A percentile compares a stretch with the other conserved stretches of the same genome.
These are phyloP conservation scores for Onychorhynchus coronatus DNA, from an alignment of 2,113 vertebrate genomes.

Conservation along the genomic window DNA sequence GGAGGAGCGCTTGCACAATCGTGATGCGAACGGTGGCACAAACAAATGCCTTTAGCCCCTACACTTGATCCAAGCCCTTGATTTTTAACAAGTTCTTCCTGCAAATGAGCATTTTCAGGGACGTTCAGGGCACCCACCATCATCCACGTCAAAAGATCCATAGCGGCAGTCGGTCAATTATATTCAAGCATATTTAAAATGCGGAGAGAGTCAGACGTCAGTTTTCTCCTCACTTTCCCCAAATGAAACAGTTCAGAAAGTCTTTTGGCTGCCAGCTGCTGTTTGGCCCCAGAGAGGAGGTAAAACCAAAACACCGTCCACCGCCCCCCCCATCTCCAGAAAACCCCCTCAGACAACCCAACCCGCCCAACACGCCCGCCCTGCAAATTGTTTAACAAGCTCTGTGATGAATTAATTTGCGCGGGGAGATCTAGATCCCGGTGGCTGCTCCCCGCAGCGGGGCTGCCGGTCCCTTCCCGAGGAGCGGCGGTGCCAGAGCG, in stretches of 20 bases:
- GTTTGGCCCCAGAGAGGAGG: background rate
- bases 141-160: background rate
- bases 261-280: constrained; percentile 29
- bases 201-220: background rate
- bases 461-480: background rate
- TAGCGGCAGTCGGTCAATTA: background rate
- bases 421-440: background rate
- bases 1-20: background rate
- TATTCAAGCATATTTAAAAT: constrained; percentile 4
- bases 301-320: background rate
- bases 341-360: background rate
- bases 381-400: constrained; percentile 6
- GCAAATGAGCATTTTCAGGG: constrained; percentile 15
- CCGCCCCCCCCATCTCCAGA: rapidly evolving
- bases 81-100: constrained; percentile 37
- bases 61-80: background rate
- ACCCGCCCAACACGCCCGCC: background rate
- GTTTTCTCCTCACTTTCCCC: background rate
- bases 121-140: background rate
- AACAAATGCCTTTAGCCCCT: background rate
- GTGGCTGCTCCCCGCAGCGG: background rate
- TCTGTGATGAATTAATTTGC: constrained; percentile 15
- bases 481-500: background rate
- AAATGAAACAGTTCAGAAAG: constrained; percentile 42
- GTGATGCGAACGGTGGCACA: background rate